These are phyloP conservation scores for Troides oblongomaculatus DNA, from an alignment of 2,888 invertebrate species.

Conservation along the genomic window DNA sequence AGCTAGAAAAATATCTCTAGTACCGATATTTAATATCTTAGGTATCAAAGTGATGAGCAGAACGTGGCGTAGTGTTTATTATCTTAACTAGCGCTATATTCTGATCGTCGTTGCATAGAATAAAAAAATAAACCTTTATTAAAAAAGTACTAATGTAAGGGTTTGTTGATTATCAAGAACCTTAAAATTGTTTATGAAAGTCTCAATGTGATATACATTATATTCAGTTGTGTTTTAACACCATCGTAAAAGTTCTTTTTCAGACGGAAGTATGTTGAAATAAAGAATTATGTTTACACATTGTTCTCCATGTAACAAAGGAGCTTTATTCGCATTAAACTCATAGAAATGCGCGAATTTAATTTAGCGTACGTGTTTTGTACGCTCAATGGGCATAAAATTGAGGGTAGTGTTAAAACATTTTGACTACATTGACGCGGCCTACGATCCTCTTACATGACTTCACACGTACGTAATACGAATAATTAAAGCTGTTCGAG, in stretches of 20 bases:
- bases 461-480: conserved; percentile 22
- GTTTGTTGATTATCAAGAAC: no score
- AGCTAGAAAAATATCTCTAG: no score
- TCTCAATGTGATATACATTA: no score
- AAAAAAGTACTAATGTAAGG: no score
- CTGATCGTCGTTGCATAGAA: no score
- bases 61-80: no score
- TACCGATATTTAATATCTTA: no score
- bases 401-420: conserved; percentile 25
- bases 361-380: conserved; percentile 27
- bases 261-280: neutral
- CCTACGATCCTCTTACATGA: conserved; percentile 21
- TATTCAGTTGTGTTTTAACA: neutral
- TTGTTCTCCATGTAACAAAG: conserved; percentile 6
- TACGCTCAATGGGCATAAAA: conserved; percentile 27
- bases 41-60: no score
- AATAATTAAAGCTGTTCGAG: conserved; percentile 19
- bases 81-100: no score
- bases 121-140: no score
- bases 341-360: conserved; percentile 27
- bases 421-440: conserved; percentile 26
- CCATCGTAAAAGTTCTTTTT: neutral
- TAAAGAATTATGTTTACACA: conserved; percentile 1
- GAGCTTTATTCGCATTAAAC: conserved; percentile 19
- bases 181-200: no score